Evolutionary conservation across 2,888 invertebrate species (phyloP).

Genomic region (Brenthis ino): DNA sequence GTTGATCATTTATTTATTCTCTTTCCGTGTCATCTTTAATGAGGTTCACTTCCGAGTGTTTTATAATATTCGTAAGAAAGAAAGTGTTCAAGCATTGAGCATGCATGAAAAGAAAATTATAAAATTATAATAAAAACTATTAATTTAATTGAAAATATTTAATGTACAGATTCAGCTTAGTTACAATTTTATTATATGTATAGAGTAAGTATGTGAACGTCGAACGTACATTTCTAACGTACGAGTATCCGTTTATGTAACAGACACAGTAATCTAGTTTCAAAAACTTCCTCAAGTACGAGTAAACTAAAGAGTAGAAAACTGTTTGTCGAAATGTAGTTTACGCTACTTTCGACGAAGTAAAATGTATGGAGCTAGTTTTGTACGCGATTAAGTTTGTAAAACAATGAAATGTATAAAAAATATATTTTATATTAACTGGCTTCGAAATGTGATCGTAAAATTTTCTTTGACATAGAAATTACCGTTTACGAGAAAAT

Average conservation of each 20-base stretch:
- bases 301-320: constrained; percentile 8
- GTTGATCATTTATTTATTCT: too few relatives aligned
- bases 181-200: too few relatives aligned
- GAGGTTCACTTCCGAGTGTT: too few relatives aligned
- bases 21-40: too few relatives aligned
- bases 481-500: too few relatives aligned
- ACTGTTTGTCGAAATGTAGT: constrained; percentile 13
- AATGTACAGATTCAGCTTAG: too few relatives aligned
- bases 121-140: too few relatives aligned
- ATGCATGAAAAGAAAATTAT: too few relatives aligned
- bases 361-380: constrained; percentile 5
- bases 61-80: too few relatives aligned
- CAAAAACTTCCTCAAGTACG: constrained; percentile 7
- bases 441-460: background rate
- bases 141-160: too few relatives aligned
- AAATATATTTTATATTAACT: background rate
- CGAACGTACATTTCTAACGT: background rate
- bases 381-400: background rate
- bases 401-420: background rate
- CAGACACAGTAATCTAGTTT: constrained; percentile 11
- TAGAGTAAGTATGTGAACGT: too few relatives aligned
- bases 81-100: too few relatives aligned
- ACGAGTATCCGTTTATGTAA: background rate
- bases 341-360: constrained; percentile 8
- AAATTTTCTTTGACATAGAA: background rate